Conservation (phyloP, 2,113 vertebrate genomes). For the Origma solitaria region DNA sequence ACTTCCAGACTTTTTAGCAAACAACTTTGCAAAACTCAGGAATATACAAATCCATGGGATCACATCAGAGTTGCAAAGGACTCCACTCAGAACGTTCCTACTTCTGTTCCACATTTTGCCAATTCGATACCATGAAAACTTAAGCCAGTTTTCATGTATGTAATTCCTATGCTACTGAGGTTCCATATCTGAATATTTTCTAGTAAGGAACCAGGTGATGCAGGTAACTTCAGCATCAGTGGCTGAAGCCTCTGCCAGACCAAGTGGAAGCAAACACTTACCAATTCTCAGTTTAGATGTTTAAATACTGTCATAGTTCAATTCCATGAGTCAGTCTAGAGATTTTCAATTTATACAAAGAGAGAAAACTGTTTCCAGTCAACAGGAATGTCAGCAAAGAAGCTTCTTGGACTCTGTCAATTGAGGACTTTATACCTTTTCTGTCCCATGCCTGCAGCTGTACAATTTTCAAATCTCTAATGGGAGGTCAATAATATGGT, state of each 20-base stretch:
- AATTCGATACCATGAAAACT: not conserved
- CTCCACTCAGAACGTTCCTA: not conserved
- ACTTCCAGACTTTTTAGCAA: not conserved
- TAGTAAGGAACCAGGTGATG: not conserved
- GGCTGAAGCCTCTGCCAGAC: not conserved
- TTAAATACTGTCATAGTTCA: not conserved
- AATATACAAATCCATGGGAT: accelerated
- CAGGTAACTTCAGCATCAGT: not conserved
- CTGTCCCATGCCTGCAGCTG: not conserved
- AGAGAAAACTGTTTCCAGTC: not conserved
- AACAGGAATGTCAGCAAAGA: not conserved
- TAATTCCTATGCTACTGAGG: accelerated
- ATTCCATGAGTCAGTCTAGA: not conserved
- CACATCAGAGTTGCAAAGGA: not conserved
- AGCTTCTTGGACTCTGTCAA: not conserved
- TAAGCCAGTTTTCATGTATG: not conserved
- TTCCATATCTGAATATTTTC: not conserved
- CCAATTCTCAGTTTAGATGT: not conserved
- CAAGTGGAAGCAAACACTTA: not conserved
- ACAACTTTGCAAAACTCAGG: not conserved
- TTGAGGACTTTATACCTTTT: not conserved
- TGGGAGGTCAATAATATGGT: not conserved
- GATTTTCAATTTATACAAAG: not conserved
- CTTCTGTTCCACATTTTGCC: not conserved
- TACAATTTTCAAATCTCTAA: not conserved